Evolutionary conservation across 2,113 vertebrate genomes (phyloP).

Genomic region (Embiotoca jacksoni): DNA sequence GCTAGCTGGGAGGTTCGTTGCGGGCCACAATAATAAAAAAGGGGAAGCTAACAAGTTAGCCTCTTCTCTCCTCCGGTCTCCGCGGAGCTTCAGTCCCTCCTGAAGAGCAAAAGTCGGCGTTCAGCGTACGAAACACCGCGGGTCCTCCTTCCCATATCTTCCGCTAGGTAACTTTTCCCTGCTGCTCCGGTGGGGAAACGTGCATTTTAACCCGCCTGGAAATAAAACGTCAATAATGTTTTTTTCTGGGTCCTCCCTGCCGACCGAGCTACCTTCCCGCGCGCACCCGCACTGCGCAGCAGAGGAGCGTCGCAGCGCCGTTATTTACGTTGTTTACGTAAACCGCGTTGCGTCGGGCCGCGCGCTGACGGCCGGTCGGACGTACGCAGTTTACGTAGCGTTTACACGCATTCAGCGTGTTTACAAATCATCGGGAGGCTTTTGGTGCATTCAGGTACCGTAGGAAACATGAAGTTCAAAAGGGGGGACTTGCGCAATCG

Average conservation of each 20-base stretch:
- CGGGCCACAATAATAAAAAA: constrained; percentile 44
- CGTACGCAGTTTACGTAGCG: constrained; percentile 45
- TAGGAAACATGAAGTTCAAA: neutral
- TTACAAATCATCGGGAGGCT: constrained; percentile 14
- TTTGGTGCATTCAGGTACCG: neutral
- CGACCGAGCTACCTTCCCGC: constrained; percentile 35
- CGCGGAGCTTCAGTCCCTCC: constrained; percentile 47
- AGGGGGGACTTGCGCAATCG: neutral
- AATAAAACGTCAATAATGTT: constrained; percentile 43
- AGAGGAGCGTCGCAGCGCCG: constrained; percentile 32
- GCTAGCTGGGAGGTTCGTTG: constrained; percentile 42
- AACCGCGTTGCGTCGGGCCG: no score
- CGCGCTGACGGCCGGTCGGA: no score
- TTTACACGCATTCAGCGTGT: constrained; percentile 16
- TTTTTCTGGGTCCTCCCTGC: constrained; percentile 43
- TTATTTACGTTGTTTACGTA: neutral
- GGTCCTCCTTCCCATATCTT: constrained; percentile 68
- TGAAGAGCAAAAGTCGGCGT: constrained; percentile 47
- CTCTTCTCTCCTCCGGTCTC: constrained; percentile 20
- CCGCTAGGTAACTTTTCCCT: neutral
- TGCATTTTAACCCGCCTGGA: constrained; percentile 7
- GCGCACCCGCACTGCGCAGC: constrained; percentile 67
- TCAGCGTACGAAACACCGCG: constrained; percentile 25
- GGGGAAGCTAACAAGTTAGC: constrained; percentile 50
- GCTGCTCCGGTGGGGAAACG: constrained; percentile 5